phyloP scores from a whole-genome alignment of 2,113 vertebrate genomes.

The Macquaria ambigua region DNA sequence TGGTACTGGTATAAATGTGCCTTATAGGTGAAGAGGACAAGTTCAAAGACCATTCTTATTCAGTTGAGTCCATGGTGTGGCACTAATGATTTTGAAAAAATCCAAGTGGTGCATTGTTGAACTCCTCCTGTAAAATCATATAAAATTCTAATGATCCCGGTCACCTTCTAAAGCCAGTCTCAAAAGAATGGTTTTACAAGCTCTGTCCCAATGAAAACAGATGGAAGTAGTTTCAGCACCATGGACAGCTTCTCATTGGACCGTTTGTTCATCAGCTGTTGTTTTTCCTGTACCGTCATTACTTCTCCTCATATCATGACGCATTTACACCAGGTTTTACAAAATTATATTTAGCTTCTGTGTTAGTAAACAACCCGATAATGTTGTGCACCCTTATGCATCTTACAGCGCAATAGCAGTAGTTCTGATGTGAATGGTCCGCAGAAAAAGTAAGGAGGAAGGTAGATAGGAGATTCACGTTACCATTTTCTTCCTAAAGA shows the following conservation, averaged over 20 bases:
- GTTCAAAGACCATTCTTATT: background rate
- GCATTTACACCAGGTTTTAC: background rate
- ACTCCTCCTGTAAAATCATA: background rate
- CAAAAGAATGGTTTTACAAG: background rate
- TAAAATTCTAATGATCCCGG: too few relatives aligned
- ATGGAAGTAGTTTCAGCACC: conserved; percentile 59
- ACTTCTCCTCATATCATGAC: background rate
- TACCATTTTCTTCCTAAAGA: background rate
- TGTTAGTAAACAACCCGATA: background rate
- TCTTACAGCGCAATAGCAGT: too few relatives aligned
- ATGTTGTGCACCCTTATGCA: too few relatives aligned
- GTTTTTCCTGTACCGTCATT: background rate
- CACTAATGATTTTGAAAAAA: background rate
- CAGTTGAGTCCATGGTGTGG: too few relatives aligned
- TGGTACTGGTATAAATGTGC: background rate
- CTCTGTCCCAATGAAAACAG: background rate
- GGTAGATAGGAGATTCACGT: too few relatives aligned
- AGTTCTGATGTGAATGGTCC: conserved; percentile 3
- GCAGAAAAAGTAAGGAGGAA: background rate
- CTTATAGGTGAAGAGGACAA: background rate
- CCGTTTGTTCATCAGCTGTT: background rate
- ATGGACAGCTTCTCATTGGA: conserved; percentile 51
- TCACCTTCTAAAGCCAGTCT: background rate
- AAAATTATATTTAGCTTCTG: accelerated
- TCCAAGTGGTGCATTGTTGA: background rate